Evolutionary conservation across 2,797 vertebrate genomes (phyloP).

Genomic region (Chaenodraco wilsoni): DNA sequence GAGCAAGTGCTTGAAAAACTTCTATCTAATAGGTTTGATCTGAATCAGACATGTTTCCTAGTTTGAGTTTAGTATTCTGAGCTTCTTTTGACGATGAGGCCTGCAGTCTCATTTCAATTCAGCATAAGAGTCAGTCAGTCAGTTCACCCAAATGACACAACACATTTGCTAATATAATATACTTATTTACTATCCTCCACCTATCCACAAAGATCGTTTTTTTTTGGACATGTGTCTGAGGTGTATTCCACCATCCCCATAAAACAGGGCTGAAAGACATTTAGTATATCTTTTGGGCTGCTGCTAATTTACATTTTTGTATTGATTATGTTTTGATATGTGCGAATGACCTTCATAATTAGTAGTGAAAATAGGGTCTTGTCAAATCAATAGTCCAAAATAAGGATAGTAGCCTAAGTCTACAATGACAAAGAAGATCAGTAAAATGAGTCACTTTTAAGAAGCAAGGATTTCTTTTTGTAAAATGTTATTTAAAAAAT

Average conservation of each 20-base stretch:
- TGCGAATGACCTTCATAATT: not conserved
- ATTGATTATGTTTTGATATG: not conserved
- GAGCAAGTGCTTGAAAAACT: constrained; percentile 9
- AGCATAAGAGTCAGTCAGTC: not conserved
- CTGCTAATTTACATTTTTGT: not conserved
- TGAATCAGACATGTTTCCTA: not conserved
- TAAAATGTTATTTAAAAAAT: not conserved
- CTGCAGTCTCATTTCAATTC: not conserved
- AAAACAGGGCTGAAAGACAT: not conserved
- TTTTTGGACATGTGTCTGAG: not conserved
- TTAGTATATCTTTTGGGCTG: not conserved
- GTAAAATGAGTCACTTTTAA: not conserved
- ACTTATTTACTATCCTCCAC: not conserved
- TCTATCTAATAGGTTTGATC: not conserved
- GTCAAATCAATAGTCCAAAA: not conserved
- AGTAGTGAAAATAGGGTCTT: not conserved
- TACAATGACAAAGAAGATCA: not conserved
- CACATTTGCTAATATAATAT: not conserved
- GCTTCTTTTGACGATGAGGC: not conserved
- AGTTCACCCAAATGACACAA: not conserved
- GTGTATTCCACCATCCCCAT: not conserved
- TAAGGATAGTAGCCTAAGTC: not conserved
- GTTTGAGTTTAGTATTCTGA: not conserved
- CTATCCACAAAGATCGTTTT: not conserved
- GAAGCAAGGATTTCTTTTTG: not conserved